Conservation (phyloP, 2,113 vertebrate genomes). For the Hippocampus barbouri region DNA sequence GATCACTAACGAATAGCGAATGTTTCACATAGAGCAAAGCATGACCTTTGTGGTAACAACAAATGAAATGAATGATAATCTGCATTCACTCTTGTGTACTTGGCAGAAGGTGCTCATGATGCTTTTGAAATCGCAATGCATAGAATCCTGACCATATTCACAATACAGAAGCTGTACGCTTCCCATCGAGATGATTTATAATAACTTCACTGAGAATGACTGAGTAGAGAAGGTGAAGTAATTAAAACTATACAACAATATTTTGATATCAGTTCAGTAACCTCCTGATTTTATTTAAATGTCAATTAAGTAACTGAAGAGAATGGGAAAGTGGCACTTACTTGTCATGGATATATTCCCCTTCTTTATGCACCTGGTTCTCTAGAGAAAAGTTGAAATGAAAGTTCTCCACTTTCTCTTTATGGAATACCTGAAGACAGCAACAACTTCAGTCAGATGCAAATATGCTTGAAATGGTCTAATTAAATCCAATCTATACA, state of each 20-base stretch:
- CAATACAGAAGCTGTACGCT: neutral
- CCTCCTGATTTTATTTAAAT: neutral
- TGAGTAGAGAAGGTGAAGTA: neutral
- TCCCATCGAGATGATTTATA: neutral
- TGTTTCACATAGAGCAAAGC: slow-evolving; percentile 15
- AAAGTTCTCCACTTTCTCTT: slow-evolving; percentile 79
- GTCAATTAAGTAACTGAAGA: neutral
- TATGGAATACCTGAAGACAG: slow-evolving; percentile 67
- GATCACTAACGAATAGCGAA: slow-evolving; percentile 18
- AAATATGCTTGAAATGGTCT: neutral
- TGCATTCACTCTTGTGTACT: neutral
- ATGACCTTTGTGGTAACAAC: slow-evolving; percentile 20
- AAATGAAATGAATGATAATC: slow-evolving; percentile 36
- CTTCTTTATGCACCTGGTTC: slow-evolving; percentile 88
- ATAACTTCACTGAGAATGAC: neutral
- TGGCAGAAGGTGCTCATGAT: neutral
- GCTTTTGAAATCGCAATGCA: neutral
- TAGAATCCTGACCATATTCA: neutral
- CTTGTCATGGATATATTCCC: slow-evolving; percentile 85
- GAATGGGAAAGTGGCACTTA: slow-evolving; percentile 56
- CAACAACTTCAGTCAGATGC: neutral
- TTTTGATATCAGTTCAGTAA: neutral
- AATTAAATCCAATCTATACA: neutral
- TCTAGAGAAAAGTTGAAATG: slow-evolving; percentile 93
- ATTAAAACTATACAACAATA: neutral